A percentile compares a stretch with the other conserved stretches of the same genome.
Conservation (phyloP, 2,888 invertebrate species). For the Pristionchus entomophagus region DNA sequence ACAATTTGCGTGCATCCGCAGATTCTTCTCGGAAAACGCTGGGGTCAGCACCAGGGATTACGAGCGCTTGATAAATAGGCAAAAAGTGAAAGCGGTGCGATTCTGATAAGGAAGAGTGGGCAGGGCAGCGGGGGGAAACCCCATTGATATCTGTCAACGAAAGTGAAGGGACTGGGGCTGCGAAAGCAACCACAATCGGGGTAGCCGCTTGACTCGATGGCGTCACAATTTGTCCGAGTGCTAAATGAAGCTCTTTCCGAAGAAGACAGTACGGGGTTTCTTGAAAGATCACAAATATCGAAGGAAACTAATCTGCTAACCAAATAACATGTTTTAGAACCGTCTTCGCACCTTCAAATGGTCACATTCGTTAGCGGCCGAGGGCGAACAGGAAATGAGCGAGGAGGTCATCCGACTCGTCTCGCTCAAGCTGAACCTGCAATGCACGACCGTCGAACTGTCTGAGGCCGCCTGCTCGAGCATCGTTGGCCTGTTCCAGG, state of each 20-base stretch:
- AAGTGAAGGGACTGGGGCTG: not conserved
- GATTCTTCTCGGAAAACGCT: not conserved
- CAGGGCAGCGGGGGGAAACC: constrained; percentile 29
- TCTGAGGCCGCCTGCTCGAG: not conserved
- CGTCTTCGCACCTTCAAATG: constrained; percentile 42
- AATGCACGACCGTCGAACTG: constrained; percentile 25
- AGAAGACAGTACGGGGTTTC: no score
- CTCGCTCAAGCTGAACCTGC: not conserved
- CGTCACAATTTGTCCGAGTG: no score
- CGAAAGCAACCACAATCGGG: no score
- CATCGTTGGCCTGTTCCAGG: constrained; percentile 9
- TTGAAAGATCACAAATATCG: not conserved
- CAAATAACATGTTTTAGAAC: not conserved
- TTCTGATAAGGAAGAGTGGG: constrained; percentile 21
- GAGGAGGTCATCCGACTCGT: not conserved
- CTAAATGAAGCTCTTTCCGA: no score
- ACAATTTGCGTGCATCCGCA: not conserved
- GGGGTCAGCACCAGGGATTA: constrained; percentile 3
- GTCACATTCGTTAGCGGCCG: not conserved
- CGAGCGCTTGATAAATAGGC: not conserved
- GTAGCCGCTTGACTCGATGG: no score
- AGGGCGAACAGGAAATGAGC: constrained; percentile 38
- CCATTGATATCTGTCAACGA: not conserved
- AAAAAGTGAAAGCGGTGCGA: constrained; percentile 28
- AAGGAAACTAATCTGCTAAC: not conserved